Conservation (phyloP, 2,113 vertebrate genomes). For the Phodopus roborovskii region DNA sequence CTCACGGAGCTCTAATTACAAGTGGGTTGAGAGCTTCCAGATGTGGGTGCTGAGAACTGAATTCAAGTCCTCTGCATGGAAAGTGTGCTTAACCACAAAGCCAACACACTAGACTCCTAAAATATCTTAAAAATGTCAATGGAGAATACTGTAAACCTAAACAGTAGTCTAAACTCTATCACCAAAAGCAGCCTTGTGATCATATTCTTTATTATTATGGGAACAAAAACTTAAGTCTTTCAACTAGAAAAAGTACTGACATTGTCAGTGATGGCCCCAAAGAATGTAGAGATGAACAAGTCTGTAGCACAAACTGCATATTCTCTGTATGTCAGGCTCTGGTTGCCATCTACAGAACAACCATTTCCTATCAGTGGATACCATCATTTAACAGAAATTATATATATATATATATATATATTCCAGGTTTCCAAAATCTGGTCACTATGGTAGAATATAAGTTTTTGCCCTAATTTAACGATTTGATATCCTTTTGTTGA, state of each 20-base stretch:
- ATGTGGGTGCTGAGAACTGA: neutral
- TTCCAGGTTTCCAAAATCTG: neutral
- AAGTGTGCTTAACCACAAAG: neutral
- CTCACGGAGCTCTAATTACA: neutral
- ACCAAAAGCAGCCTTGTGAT: neutral
- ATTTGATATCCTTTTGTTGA: neutral
- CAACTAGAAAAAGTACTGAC: neutral
- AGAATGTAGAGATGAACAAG: neutral
- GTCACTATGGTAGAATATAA: neutral
- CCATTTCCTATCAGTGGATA: neutral
- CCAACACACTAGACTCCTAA: neutral
- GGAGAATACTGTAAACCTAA: neutral
- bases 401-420: neutral
- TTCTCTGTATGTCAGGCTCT: neutral
- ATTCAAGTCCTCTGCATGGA: neutral
- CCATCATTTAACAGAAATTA: neutral
- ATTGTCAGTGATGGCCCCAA: neutral
- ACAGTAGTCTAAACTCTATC: neutral
- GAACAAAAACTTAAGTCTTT: neutral
- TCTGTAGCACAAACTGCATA: neutral
- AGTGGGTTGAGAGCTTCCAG: neutral
- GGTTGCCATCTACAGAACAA: too few species aligned
- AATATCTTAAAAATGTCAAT: neutral
- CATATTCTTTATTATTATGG: neutral
- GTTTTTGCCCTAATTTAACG: neutral